A percentile compares a stretch with the other conserved stretches of the same genome.
Conservation (phyloP, 2,888 invertebrate species). For the Athalia circularis region DNA sequence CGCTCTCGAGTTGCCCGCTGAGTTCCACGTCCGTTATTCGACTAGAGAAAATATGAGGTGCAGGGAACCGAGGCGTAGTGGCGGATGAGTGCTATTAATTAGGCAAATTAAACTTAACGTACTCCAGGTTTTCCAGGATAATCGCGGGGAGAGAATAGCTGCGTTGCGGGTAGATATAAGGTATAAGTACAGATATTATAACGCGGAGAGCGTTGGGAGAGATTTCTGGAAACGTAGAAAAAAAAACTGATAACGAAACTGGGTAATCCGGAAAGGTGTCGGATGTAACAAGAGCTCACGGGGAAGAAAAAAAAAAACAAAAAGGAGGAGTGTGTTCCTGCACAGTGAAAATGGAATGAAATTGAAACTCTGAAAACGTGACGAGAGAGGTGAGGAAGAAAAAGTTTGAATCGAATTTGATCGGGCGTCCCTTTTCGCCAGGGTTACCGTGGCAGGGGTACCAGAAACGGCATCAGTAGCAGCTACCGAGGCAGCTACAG, state of each 20-base stretch:
- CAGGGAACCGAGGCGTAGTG: background rate
- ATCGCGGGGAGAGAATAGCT: background rate
- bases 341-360: conserved; percentile 12
- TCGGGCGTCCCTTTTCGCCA: conserved; percentile 46
- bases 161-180: background rate
- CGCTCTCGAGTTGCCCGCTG: conserved; percentile 48
- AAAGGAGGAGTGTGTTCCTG: background rate
- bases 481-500: too few relatives aligned
- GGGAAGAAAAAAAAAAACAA: background rate
- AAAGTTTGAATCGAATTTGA: conserved; percentile 71
- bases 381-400: conserved; percentile 54
- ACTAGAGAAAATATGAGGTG: conserved; percentile 36
- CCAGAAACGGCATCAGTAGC: too few relatives aligned
- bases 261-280: background rate
- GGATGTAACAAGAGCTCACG: too few relatives aligned
- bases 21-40: background rate
- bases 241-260: background rate
- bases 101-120: conserved; percentile 69
- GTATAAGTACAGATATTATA: too few relatives aligned
- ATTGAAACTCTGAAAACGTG: background rate
- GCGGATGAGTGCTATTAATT: conserved; percentile 69
- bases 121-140: conserved; percentile 44
- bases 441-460: conserved; percentile 2
- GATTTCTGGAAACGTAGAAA: background rate
- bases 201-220: too few relatives aligned